These are phyloP conservation scores for Synanthedon tipuliformis DNA, from an alignment of 2,888 invertebrate genomes.

Conservation along the genomic window DNA sequence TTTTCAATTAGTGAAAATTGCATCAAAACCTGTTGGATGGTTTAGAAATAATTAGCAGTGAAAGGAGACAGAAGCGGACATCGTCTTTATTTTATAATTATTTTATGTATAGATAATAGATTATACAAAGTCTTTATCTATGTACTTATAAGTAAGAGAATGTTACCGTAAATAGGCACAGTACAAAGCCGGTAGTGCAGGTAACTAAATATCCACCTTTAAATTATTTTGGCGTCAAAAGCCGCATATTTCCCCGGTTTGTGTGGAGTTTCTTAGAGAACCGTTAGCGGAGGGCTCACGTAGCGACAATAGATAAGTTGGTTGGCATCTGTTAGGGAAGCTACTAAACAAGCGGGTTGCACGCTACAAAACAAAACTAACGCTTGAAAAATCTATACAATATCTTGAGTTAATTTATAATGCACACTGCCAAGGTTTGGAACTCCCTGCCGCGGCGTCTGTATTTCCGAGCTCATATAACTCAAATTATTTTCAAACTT, in stretches of 20 bases:
- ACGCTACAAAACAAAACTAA: background rate
- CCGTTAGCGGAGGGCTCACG: slow-evolving; percentile 17
- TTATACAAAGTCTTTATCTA: background rate
- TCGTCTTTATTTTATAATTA: no score
- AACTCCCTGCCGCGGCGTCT: no score
- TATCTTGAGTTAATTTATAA: no score
- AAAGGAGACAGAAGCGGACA: no score
- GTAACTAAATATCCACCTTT: slow-evolving; percentile 1
- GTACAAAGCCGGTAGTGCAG: background rate
- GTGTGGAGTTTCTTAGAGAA: slow-evolving; percentile 10
- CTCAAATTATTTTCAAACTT: no score
- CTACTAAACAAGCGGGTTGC: slow-evolving; percentile 1
- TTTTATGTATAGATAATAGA: no score
- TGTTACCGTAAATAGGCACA: background rate
- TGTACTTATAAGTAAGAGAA: slow-evolving; percentile 1
- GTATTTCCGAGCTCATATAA: no score
- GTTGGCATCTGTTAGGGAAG: slow-evolving; percentile 2
- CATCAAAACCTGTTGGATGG: no score
- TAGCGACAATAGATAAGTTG: slow-evolving; percentile 11
- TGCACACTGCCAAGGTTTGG: no score
- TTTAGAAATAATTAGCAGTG: no score
- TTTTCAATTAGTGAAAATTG: no score
- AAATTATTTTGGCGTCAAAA: slow-evolving; percentile 8
- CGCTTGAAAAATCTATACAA: no score
- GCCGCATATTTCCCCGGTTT: slow-evolving; percentile 13